Conservation (phyloP, 2,888 invertebrate genomes). For the Archaeoteleia sp. region DNA sequence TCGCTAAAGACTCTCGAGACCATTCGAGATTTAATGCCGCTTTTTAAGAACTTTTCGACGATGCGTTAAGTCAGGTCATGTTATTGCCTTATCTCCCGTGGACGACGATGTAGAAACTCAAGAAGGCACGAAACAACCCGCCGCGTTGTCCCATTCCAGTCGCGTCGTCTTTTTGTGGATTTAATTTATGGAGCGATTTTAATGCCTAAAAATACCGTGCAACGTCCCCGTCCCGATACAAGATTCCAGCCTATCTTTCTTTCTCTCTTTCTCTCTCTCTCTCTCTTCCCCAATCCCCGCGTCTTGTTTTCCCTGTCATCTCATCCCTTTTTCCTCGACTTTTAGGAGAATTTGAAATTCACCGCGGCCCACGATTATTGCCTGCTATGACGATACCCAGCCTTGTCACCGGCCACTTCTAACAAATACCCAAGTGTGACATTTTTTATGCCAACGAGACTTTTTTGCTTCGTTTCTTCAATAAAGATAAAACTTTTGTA, state of each 20-base stretch:
- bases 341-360: slow-evolving; percentile 48
- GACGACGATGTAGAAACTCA: slow-evolving; percentile 60
- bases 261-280: slow-evolving; percentile 35
- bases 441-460: slow-evolving; percentile 32
- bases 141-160: slow-evolving; percentile 61
- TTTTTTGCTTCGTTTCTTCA: slow-evolving; percentile 34
- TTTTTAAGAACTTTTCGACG: slow-evolving; percentile 53
- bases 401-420: slow-evolving; percentile 41
- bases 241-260: slow-evolving; percentile 51
- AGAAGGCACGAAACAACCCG: slow-evolving; percentile 59
- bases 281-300: slow-evolving; percentile 8
- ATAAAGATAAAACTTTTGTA: slow-evolving; percentile 48
- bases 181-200: slow-evolving; percentile 72
- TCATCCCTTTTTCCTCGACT: slow-evolving; percentile 20
- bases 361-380: slow-evolving; percentile 32
- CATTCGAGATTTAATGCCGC: slow-evolving; percentile 50
- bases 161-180: slow-evolving; percentile 65
- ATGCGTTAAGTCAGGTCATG: slow-evolving; percentile 71
- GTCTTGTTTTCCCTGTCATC: slow-evolving; percentile 26
- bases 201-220: slow-evolving; percentile 70
- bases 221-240: slow-evolving; percentile 55
- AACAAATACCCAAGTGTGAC: slow-evolving; percentile 35
- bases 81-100: slow-evolving; percentile 67
- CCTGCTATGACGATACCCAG: slow-evolving; percentile 44
- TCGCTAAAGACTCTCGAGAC: slow-evolving; percentile 17